Percentiles rank a stretch among this genome's conserved stretches.
Conservation (phyloP, 2,797 vertebrate genomes). For the Botia almorhae region DNA sequence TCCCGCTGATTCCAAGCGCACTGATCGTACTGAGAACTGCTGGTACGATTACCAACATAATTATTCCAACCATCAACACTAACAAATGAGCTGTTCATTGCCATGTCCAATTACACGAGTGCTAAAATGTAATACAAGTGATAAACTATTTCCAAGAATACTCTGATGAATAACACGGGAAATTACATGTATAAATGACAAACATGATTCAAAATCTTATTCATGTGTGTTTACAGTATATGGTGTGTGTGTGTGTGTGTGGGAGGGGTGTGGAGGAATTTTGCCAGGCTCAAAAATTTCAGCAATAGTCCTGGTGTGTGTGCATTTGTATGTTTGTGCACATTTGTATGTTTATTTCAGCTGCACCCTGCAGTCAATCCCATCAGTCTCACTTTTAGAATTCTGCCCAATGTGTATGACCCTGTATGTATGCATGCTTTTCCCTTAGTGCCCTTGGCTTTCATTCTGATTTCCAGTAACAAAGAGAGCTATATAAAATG, state of each 20-base stretch:
- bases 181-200: too few relatives aligned
- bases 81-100: slow-evolving; percentile 48
- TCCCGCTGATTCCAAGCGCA: slow-evolving; percentile 75
- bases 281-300: too few relatives aligned
- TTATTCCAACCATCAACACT: slow-evolving; percentile 74
- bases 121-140: slow-evolving; percentile 3
- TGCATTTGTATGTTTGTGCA: not conserved
- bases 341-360: slow-evolving; percentile 29
- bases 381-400: slow-evolving; percentile 6
- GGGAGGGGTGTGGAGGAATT: too few relatives aligned
- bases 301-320: not conserved
- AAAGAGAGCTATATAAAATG: slow-evolving; percentile 31
- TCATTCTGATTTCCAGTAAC: slow-evolving; percentile 22
- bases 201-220: too few relatives aligned
- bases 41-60: slow-evolving; percentile 70
- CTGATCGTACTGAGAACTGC: slow-evolving; percentile 74
- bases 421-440: not conserved
- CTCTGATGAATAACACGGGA: not conserved
- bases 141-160: not conserved
- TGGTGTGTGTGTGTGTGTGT: too few relatives aligned
- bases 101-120: slow-evolving; percentile 23
- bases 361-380: slow-evolving; percentile 14
- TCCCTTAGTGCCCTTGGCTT: slow-evolving; percentile 19
- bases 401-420: slow-evolving; percentile 3
- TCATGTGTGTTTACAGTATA: too few relatives aligned